These are phyloP conservation scores for Gymnarchus niloticus DNA, from an alignment of 2,113 vertebrate species.

Conservation along the genomic window DNA sequence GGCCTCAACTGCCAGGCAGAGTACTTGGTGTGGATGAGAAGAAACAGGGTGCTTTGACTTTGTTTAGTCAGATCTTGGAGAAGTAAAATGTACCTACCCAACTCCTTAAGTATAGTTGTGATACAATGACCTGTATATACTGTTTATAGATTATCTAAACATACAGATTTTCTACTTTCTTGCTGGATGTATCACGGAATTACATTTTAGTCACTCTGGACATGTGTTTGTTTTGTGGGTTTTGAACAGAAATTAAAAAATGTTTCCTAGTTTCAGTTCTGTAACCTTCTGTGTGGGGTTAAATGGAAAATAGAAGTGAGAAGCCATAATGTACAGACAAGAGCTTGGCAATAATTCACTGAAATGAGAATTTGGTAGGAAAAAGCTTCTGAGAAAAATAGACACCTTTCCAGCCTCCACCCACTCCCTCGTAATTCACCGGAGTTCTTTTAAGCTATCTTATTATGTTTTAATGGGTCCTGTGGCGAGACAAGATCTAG, in stretches of 20 bases:
- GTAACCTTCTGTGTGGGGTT: not conserved
- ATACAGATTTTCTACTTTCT: not conserved
- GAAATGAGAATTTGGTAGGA: not conserved
- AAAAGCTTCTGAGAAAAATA: not conserved
- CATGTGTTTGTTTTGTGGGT: not conserved
- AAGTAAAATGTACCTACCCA: not conserved
- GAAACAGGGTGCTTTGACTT: too few species aligned
- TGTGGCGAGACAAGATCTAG: not conserved
- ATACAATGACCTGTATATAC: too few species aligned
- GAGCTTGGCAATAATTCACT: not conserved
- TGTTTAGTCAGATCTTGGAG: not conserved
- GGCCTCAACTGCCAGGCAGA: too few species aligned
- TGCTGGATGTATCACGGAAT: too few species aligned
- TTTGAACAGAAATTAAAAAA: not conserved
- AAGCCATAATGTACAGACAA: not conserved
- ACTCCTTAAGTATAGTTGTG: not conserved
- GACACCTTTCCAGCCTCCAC: not conserved
- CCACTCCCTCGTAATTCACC: not conserved
- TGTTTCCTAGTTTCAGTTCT: not conserved
- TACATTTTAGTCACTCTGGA: too few species aligned
- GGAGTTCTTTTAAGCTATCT: not conserved
- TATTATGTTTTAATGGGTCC: not conserved
- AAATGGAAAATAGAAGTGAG: not conserved
- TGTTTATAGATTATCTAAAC: too few species aligned
- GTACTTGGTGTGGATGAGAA: too few species aligned